Percentiles rank a stretch among this genome's conserved stretches.
These are phyloP conservation scores for Sapayoa aenigma DNA, from an alignment of 2,113 vertebrate genomes.

Conservation along the genomic window DNA sequence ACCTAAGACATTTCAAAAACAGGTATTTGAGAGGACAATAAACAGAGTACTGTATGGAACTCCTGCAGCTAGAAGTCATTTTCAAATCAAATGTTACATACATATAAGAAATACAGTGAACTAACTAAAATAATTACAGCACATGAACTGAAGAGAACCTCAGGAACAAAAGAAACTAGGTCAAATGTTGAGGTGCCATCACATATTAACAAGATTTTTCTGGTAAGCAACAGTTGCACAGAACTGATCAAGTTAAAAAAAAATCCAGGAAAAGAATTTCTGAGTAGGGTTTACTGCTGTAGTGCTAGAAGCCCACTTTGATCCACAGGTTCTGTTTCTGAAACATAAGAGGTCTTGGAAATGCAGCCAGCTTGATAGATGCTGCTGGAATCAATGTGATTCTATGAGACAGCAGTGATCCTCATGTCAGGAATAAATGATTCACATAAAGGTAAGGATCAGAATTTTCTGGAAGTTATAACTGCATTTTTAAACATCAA, in stretches of 20 bases:
- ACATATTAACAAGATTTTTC: not conserved
- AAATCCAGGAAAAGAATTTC: not conserved
- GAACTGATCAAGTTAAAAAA: not conserved
- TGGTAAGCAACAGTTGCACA: not conserved
- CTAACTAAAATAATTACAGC: not conserved
- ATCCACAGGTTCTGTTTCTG: not conserved
- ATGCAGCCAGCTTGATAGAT: not conserved
- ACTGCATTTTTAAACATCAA: not conserved
- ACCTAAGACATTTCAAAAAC: not conserved
- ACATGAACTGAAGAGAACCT: not conserved
- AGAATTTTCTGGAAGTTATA: not conserved
- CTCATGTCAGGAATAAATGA: not conserved
- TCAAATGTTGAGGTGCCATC: not conserved
- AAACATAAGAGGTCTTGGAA: not conserved
- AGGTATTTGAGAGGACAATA: not conserved
- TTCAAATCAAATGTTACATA: not conserved
- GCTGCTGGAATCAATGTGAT: not conserved
- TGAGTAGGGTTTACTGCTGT: not conserved
- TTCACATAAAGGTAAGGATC: not conserved
- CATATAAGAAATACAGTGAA: not conserved
- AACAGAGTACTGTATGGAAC: not conserved
- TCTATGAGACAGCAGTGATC: not conserved
- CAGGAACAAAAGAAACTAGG: not conserved
- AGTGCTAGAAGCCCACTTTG: not conserved
- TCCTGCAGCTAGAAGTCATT: not conserved